Evolutionary conservation across 1,140 invertebrate species (phyloP), one percentile per base, ranked within the genome.

Genomic region (Tigriopus japonicus): DNA sequence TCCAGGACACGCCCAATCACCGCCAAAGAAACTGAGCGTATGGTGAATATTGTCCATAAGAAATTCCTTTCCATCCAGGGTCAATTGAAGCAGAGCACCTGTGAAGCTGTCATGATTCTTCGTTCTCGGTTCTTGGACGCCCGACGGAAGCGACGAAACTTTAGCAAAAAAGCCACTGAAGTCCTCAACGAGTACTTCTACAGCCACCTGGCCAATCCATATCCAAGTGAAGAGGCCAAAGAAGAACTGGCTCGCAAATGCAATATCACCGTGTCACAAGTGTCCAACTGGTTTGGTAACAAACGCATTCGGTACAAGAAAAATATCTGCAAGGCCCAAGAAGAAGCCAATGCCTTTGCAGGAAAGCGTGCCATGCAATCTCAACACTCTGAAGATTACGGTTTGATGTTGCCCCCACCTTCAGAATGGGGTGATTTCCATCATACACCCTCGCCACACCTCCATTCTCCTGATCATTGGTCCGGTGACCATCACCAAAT

Each of bases 251-350:
- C 95, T n/a, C 80, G 91, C 70, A 96, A 97, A 73, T 98, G 95
- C 75, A 87, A 90, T 68, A 98, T 98, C 71, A 98, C 95, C 41
- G 93, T 98, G 19, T 89, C 87, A 68, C 85, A 88, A 77, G 88
- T 94, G 59, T 93, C 87, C 60, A 94, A 93, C 79, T 99, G 96
- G 96, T 99, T 99, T 73, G 96, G 96, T 64, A 99, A 99, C 77
- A 99, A 99, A 73, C 82, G 96, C 70, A 99, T 99, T 78, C 84
- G 96, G 69, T 99, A 99, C 76, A 99, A 99, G 83, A 99, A 99
- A 78, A 99, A 99, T 74, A 98, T 99, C 65, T 92, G 93, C 65
- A 99, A 99, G 76, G 94, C 95, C 60, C 94, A 98, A 74, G 96
- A 99, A 75, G 96, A 98, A 75, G 95, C 96, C 40, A 98, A 97